Evolutionary conservation across 2,113 vertebrate species (phyloP), one percentile per base, ranked within the genome.

Genomic region (Geococcyx californianus): DNA sequence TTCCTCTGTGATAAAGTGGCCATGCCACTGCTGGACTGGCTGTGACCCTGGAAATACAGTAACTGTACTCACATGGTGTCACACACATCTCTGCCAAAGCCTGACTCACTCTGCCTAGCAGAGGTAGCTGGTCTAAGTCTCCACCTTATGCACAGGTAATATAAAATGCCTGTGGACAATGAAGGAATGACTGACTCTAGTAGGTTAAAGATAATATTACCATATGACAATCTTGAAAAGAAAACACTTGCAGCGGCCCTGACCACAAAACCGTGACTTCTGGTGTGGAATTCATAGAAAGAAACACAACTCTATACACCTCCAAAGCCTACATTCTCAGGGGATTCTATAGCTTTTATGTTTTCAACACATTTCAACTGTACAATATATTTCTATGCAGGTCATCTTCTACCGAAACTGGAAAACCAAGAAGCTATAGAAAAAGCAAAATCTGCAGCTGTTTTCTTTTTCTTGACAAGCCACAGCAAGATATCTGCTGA

Each of bases 1-100:
- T 42, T 77, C 4, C 45, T 59, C 29, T 6, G 44, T 1, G 3
- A 15, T 18, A 3, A 45, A 38, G 38, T 1, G 7, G 13, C 33
- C 0, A 0, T 14, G 3, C 42, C 16, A 33, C 52, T 34, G 36
- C 40, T 45, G 66, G 69, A 25, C 36, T 55, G 84, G 77, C 42
- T 7, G 28, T 6, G 40, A 85, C 70, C 70, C 90, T 88, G 78
- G 58, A 69, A 90, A 52, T 85, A 91, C 69, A 75, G 87, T 79
- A 82, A 70, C 62, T n/a, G 23, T 78, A n/a, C 51, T 55, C 33
- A 64, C 51, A 6, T 10, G 33, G 66, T 69, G 56, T 56, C 67
- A 74, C 44, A 21, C 15, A 2, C 9, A 33, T 14, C 44, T 24
- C 49, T 84, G 90, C 92, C 90, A 85, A 77, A 64, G 44, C 58